These are phyloP conservation scores for Torymus texanus DNA, from an alignment of 2,888 invertebrate genomes.

Conservation along the genomic window DNA sequence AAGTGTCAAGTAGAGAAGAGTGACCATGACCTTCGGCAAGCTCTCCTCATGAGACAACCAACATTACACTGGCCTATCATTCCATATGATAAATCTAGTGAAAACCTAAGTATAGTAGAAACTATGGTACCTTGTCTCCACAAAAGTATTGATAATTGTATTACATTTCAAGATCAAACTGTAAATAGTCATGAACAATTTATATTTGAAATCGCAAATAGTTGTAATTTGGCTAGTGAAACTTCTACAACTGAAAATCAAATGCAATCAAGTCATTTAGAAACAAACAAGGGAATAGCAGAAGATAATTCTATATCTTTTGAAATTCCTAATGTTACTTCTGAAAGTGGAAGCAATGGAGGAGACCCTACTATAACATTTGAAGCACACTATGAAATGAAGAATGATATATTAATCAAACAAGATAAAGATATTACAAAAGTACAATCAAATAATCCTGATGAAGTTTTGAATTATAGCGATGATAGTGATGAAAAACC, in stretches of 20 bases:
- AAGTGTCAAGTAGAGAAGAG: constrained; percentile 68
- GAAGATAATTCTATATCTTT: constrained; percentile 10
- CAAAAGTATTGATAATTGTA: constrained; percentile 38
- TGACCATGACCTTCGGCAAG: constrained; percentile 66
- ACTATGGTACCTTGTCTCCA: constrained; percentile 31
- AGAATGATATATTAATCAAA: constrained; percentile 26
- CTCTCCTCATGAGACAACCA: constrained; percentile 49
- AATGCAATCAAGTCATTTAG: constrained; percentile 13
- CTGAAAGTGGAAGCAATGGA: background rate
- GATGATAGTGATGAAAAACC: constrained; percentile 65
- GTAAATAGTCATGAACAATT: constrained; percentile 44
- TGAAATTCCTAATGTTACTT: background rate
- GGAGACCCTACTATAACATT: constrained; percentile 10
- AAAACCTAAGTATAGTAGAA: constrained; percentile 30
- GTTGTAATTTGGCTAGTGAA: constrained; percentile 33
- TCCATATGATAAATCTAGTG: constrained; percentile 27
- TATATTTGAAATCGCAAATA: constrained; percentile 46
- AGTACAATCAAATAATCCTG: constrained; percentile 26
- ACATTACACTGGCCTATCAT: constrained; percentile 34
- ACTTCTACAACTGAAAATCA: constrained; percentile 15
- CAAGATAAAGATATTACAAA: constrained; percentile 26
- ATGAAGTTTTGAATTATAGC: constrained; percentile 55
- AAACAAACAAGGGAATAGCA: constrained; percentile 11
- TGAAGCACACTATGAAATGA: constrained; percentile 24
- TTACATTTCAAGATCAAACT: constrained; percentile 26